Conservation (phyloP, 2,888 invertebrate genomes). For the Hedychridium roseum region DNA sequence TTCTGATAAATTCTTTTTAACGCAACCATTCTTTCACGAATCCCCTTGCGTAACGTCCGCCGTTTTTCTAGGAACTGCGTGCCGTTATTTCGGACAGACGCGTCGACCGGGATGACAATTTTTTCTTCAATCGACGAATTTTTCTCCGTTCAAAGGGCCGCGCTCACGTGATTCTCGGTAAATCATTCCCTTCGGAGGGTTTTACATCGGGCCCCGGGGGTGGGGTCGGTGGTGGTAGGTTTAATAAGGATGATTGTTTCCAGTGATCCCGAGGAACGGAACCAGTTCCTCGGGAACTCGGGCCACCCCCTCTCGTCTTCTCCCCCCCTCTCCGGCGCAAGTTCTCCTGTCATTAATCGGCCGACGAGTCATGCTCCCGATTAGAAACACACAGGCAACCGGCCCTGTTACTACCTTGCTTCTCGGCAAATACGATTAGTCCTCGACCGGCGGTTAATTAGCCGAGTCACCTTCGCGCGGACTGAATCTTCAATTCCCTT, state of each 20-base stretch:
- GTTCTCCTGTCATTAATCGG: constrained; percentile 46
- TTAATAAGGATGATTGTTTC: constrained; percentile 57
- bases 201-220: constrained; percentile 43
- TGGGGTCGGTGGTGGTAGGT: constrained; percentile 40
- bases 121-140: too few species aligned
- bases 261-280: constrained; percentile 45
- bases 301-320: neutral
- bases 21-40: neutral
- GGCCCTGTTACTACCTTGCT: constrained; percentile 35
- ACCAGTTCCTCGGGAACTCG: constrained; percentile 36
- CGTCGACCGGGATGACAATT: too few species aligned
- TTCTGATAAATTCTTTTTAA: neutral
- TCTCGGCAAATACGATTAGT: constrained; percentile 38
- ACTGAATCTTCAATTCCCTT: constrained; percentile 6
- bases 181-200: constrained; percentile 44
- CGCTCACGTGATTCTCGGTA: constrained; percentile 42
- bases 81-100: too few species aligned
- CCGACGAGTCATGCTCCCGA: constrained; percentile 44
- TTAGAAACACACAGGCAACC: constrained; percentile 33
- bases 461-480: constrained; percentile 11
- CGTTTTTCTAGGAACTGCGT: too few species aligned
- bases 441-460: constrained; percentile 30
- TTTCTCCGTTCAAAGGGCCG: constrained; percentile 31
- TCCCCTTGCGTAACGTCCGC: neutral
- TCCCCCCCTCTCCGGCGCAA: constrained; percentile 13